phyloP scores from a whole-genome alignment of 2,113 vertebrate genomes.

The Pelvicachromis taeniatus region DNA sequence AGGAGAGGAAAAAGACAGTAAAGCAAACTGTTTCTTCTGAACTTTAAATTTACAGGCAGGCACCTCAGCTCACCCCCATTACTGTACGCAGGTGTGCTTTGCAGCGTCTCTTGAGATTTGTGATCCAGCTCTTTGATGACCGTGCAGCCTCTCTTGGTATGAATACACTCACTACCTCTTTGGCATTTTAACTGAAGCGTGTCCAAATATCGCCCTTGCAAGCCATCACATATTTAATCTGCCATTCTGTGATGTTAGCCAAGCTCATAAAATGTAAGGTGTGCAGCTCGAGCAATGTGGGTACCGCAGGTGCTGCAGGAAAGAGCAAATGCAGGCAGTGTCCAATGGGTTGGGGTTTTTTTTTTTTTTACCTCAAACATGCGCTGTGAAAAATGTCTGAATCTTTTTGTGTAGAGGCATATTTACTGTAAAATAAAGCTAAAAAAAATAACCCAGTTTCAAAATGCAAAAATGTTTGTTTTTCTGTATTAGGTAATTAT shows the following conservation, averaged over 20 bases:
- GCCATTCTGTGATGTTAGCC: background rate
- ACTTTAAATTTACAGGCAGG: background rate
- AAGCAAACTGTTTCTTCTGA: background rate
- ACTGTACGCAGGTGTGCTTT: constrained; percentile 6
- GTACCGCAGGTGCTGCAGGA: constrained; percentile 3
- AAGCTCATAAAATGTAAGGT: background rate
- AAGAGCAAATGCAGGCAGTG: background rate
- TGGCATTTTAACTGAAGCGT: background rate
- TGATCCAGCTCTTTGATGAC: background rate
- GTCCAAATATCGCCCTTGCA: background rate
- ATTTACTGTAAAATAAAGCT: background rate
- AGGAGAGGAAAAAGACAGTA: background rate
- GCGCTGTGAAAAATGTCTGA: background rate
- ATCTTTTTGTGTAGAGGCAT: background rate
- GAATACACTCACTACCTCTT: background rate
- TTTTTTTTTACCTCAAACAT: background rate
- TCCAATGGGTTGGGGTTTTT: background rate
- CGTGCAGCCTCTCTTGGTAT: background rate
- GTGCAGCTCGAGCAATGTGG: background rate
- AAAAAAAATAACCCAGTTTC: no score
- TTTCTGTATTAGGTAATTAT: background rate
- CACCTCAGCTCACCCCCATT: background rate
- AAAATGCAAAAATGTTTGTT: background rate
- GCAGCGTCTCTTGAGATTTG: background rate
- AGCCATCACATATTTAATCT: background rate